These are phyloP conservation scores for Melikaiella ostensackeni DNA, from an alignment of 2,888 invertebrate genomes.

Conservation along the genomic window DNA sequence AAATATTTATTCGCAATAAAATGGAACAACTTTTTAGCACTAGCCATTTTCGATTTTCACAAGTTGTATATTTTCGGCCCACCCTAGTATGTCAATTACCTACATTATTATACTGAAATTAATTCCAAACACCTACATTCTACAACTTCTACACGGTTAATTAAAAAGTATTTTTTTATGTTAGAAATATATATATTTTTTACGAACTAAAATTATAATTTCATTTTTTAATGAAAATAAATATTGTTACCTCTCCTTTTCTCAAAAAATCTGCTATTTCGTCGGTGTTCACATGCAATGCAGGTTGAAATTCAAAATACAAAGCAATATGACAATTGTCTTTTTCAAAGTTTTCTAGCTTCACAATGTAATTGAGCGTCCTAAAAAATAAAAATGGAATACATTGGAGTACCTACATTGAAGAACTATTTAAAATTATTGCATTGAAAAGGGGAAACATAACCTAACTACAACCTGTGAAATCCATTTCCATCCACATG, in stretches of 20 bases:
- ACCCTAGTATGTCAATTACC: too few relatives aligned
- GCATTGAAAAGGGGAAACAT: constrained; percentile 15
- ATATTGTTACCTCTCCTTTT: constrained; percentile 62
- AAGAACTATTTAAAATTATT: constrained; percentile 18
- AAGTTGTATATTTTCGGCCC: too few relatives aligned
- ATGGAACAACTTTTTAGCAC: too few relatives aligned
- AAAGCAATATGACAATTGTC: constrained; percentile 66
- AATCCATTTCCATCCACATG: constrained; percentile 68
- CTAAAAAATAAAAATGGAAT: constrained; percentile 55
- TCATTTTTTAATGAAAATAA: background rate
- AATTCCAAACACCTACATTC: too few relatives aligned
- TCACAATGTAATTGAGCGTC: constrained; percentile 62
- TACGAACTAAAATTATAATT: too few relatives aligned
- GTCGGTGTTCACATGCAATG: constrained; percentile 71
- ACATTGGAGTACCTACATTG: background rate
- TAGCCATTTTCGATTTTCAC: too few relatives aligned
- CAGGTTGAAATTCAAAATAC: constrained; percentile 65
- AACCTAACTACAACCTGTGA: constrained; percentile 68
- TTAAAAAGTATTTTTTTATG: too few relatives aligned
- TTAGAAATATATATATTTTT: too few relatives aligned
- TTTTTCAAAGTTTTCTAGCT: constrained; percentile 56
- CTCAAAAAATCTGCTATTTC: constrained; percentile 72
- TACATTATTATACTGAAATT: too few relatives aligned
- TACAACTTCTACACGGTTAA: too few relatives aligned
- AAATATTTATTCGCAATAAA: too few relatives aligned